phyloP scores from a whole-genome alignment of 2,888 invertebrate species.

The Cremastobaeus sp. region DNA sequence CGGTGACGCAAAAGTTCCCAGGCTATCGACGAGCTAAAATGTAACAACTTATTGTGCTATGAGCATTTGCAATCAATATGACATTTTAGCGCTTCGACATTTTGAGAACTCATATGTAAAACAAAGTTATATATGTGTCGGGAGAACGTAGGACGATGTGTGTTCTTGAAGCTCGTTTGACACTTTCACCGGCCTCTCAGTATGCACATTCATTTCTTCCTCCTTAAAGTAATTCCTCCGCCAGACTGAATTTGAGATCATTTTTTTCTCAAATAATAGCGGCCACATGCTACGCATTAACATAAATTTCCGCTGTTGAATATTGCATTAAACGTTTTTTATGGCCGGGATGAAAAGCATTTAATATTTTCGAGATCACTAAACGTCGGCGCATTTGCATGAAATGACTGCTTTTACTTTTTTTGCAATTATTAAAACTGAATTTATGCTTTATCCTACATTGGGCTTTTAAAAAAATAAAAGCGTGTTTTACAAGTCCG shows the following conservation, averaged over 20 bases:
- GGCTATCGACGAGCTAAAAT: slow-evolving; percentile 49
- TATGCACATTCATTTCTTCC: slow-evolving; percentile 53
- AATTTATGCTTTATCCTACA: slow-evolving; percentile 28
- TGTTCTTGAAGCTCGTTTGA: slow-evolving; percentile 58
- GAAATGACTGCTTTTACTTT: slow-evolving; percentile 16
- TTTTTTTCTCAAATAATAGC: slow-evolving; percentile 39
- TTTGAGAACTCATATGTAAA: slow-evolving; percentile 56
- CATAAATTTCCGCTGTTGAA: slow-evolving; percentile 34
- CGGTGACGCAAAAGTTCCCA: slow-evolving; percentile 49
- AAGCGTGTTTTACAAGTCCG: slow-evolving; percentile 2
- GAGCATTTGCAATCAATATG: slow-evolving; percentile 58
- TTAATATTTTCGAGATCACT: slow-evolving; percentile 36
- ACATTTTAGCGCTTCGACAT: slow-evolving; percentile 59
- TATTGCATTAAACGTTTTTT: slow-evolving; percentile 30
- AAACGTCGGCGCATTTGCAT: slow-evolving; percentile 31
- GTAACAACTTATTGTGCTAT: slow-evolving; percentile 56
- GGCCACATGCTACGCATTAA: slow-evolving; percentile 28
- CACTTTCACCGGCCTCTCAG: slow-evolving; percentile 61
- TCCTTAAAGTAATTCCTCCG: slow-evolving; percentile 60
- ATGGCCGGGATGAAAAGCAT: slow-evolving; percentile 26
- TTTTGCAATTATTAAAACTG: slow-evolving; percentile 14
- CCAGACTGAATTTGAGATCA: slow-evolving; percentile 44
- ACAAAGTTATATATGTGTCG: slow-evolving; percentile 55
- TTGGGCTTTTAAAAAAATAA: slow-evolving; percentile 13
- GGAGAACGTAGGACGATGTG: slow-evolving; percentile 61